These are phyloP conservation scores for Drosophila busckii DNA, from an alignment of 1,140 invertebrate species.

Conservation along the genomic window DNA sequence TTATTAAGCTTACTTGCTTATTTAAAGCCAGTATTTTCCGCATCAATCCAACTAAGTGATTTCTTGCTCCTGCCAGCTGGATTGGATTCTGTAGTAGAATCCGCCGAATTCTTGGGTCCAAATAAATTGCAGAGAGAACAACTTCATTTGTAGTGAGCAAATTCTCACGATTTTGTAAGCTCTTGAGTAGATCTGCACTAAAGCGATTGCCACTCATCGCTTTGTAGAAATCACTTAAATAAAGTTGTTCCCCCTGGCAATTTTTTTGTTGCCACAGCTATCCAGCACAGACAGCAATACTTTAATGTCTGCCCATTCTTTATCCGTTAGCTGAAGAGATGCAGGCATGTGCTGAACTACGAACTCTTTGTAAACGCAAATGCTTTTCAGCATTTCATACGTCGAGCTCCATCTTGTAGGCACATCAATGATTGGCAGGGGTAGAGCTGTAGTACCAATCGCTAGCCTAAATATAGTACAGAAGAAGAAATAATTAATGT, in stretches of 20 bases:
- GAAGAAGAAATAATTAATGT: not conserved
- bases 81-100: constrained; percentile 4
- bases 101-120: constrained; percentile 6
- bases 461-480: constrained; percentile 1
- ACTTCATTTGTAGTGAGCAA: no score
- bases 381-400: constrained; percentile 5
- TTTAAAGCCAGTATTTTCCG: not conserved
- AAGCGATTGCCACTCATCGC: constrained; percentile 1
- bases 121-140: constrained; percentile 8
- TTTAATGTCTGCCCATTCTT: constrained; percentile 4
- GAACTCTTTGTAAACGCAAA: constrained; percentile 4
- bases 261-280: constrained; percentile 10
- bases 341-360: not conserved
- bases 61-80: not conserved
- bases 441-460: constrained; percentile 1
- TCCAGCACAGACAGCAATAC: constrained; percentile 3
- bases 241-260: constrained; percentile 12
- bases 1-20: constrained; percentile 1
- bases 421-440: constrained; percentile 1
- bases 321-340: not conserved
- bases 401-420: constrained; percentile 6
- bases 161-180: not conserved
- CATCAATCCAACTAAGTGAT: constrained; percentile 3
- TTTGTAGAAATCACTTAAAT: constrained; percentile 11
- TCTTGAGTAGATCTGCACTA: constrained; percentile 6